Evolutionary conservation across 2,888 invertebrate species (phyloP).

Genomic region (Lepeophtheirus nordmannii): DNA sequence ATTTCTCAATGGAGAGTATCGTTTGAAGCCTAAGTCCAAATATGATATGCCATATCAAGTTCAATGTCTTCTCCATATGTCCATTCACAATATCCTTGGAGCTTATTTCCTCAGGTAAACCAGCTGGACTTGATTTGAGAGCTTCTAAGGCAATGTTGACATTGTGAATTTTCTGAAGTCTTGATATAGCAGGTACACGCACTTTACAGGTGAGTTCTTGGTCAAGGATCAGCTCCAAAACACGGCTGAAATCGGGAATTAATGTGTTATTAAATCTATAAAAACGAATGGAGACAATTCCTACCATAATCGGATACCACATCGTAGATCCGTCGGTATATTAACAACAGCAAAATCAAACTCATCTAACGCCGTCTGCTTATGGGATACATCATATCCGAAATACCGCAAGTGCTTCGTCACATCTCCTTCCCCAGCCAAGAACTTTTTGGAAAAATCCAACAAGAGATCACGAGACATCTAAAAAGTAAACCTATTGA

Average conservation of each 20-base stretch:
- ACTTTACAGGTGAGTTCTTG: slow-evolving; percentile 45
- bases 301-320: slow-evolving; percentile 62
- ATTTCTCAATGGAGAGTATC: slow-evolving; percentile 32
- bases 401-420: slow-evolving; percentile 57
- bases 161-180: slow-evolving; percentile 71
- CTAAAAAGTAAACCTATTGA: slow-evolving; percentile 30
- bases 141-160: slow-evolving; percentile 58
- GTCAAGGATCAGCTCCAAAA: slow-evolving; percentile 62
- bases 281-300: slow-evolving; percentile 23
- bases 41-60: slow-evolving; percentile 73
- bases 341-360: slow-evolving; percentile 70
- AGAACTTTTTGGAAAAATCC: slow-evolving; percentile 56
- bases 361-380: slow-evolving; percentile 68
- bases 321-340: slow-evolving; percentile 61
- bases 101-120: slow-evolving; percentile 42
- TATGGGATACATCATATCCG: slow-evolving; percentile 58
- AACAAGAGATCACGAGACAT: slow-evolving; percentile 61
- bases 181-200: slow-evolving; percentile 66
- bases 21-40: slow-evolving; percentile 52
- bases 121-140: slow-evolving; percentile 44
- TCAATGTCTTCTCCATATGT: slow-evolving; percentile 69
- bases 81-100: slow-evolving; percentile 65
- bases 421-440: slow-evolving; percentile 67
- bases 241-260: slow-evolving; percentile 37
- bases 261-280: neutral